Conservation (phyloP, 1,140 invertebrate genomes). For the Zeugodacus cucurbitae region DNA sequence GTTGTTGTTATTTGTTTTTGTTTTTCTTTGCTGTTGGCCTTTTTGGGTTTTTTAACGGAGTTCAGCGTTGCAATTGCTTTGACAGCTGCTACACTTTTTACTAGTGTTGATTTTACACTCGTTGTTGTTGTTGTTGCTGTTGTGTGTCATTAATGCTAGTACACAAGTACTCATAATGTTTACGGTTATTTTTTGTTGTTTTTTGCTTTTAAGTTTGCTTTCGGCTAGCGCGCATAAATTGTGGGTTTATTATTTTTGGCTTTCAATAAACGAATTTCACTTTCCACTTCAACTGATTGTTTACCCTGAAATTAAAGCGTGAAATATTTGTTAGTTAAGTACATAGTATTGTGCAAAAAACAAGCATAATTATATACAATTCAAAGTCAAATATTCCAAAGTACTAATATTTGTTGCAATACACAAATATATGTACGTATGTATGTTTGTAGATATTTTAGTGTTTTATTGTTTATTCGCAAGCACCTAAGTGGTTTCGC, state of each 20-base stretch:
- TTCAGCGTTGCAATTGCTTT: not conserved
- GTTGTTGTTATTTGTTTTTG: not conserved
- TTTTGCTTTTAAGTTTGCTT: not conserved
- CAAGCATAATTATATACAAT: not conserved
- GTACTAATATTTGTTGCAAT: not conserved
- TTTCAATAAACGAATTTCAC: slow-evolving; percentile 14
- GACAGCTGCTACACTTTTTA: not conserved
- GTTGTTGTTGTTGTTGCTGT: not conserved
- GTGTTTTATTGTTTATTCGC: too few relatives aligned
- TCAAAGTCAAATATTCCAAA: not conserved
- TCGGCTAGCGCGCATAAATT: not conserved
- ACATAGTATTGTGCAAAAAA: not conserved
- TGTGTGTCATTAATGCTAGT: not conserved
- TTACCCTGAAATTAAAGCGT: slow-evolving; percentile 14
- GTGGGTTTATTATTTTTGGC: not conserved
- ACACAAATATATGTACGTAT: not conserved
- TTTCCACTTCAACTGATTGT: not conserved
- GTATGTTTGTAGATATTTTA: not conserved
- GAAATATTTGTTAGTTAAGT: not conserved
- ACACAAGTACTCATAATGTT: not conserved
- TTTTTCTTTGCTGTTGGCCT: too few relatives aligned
- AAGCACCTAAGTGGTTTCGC: too few relatives aligned
- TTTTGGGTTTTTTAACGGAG: not conserved
- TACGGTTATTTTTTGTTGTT: not conserved
- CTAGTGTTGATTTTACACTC: not conserved